phyloP scores from a whole-genome alignment of 2,888 invertebrate genomes.

The Standfussiana lucernea region DNA sequence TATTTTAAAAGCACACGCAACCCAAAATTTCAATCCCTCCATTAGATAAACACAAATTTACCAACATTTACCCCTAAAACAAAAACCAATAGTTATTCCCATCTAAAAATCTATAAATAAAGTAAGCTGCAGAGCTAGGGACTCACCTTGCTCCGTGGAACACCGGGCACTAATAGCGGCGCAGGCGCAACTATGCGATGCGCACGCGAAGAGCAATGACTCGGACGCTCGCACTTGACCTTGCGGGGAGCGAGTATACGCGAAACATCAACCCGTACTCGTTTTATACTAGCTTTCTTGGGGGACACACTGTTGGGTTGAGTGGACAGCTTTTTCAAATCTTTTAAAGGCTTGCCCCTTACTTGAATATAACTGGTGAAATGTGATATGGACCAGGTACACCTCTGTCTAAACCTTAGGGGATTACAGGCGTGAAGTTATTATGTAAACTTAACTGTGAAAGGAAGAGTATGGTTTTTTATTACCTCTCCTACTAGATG shows the following conservation, averaged over 20 bases:
- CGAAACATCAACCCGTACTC: conserved; percentile 85
- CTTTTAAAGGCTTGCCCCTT: background rate
- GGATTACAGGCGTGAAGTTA: background rate
- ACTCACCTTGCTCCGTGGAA: conserved; percentile 70
- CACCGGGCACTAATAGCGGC: conserved; percentile 70
- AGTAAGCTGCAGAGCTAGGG: conserved; percentile 48
- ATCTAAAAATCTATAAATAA: conserved; percentile 46
- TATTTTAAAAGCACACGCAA: background rate
- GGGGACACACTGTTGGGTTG: conserved; percentile 70
- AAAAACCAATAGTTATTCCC: conserved; percentile 3
- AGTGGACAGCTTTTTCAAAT: conserved; percentile 15
- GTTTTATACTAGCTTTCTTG: conserved; percentile 85
- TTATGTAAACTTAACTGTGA: background rate
- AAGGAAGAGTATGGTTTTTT: background rate
- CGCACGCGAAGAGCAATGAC: conserved; percentile 87
- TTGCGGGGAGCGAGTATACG: conserved; percentile 86
- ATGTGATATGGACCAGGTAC: background rate
- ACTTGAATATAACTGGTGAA: background rate
- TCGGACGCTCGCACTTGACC: conserved; percentile 88
- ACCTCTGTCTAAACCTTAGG: background rate
- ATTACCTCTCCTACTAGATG: background rate
- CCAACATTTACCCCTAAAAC: background rate
- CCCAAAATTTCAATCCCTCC: background rate
- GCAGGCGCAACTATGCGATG: conserved; percentile 77
- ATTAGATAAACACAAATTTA: background rate